Conservation (phyloP, 2,797 vertebrate species). For the Falco naumanni region DNA sequence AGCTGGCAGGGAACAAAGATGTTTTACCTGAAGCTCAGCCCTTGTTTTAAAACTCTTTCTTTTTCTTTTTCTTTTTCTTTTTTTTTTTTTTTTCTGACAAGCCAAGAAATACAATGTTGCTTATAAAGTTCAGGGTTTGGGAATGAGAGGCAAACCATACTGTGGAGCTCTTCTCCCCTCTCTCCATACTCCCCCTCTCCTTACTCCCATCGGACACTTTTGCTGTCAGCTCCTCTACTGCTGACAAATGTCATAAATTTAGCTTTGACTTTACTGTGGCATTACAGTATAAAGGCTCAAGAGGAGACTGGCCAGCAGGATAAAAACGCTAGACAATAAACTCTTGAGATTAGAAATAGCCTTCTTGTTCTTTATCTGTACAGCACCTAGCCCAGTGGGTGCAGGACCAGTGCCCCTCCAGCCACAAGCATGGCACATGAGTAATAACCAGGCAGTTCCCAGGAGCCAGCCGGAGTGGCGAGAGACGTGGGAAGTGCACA, state of each 20-base stretch:
- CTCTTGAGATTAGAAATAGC: background rate
- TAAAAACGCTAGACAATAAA: background rate
- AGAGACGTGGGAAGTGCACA: background rate
- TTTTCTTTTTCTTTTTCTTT: too few species aligned
- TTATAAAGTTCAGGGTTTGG: background rate
- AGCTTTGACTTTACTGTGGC: background rate
- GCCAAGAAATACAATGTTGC: background rate
- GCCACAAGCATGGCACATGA: fast-evolving
- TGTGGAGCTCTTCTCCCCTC: background rate
- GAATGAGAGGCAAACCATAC: background rate
- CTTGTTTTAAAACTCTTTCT: background rate
- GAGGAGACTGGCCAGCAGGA: background rate
- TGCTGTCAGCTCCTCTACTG: background rate
- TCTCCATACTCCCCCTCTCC: background rate
- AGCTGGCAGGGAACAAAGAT: background rate
- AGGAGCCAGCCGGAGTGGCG: background rate
- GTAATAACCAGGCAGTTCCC: background rate
- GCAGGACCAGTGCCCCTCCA: background rate
- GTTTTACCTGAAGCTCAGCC: background rate
- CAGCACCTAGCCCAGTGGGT: background rate
- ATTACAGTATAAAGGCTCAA: background rate
- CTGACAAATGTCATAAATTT: background rate
- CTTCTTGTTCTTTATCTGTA: background rate
- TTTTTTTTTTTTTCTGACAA: background rate
- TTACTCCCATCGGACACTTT: background rate